Base-by-base conservation (phyloP, 2,113 vertebrate species). In the Strix aluco region DNA sequence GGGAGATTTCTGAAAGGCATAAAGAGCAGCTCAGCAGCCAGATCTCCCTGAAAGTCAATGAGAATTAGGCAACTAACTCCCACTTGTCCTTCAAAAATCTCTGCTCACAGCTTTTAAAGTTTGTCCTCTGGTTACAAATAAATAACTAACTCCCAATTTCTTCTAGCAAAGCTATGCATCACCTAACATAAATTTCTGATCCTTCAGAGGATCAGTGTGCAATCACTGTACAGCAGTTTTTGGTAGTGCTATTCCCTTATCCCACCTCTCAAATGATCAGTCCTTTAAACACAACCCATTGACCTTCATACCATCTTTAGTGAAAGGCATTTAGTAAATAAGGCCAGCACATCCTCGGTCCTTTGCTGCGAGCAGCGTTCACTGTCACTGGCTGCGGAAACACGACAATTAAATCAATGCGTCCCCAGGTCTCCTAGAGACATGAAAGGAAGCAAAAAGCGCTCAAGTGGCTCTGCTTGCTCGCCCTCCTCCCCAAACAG, bases 401-500 rank as follows among this genome's bases (percentile, higher is more conserved):
- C 5, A 1, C 1, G 1, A 14, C 1, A 0, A 44, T 23, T 9
- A 29, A 71, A 74, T 36, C 59, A 19, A 3, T 0, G 6, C 3
- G 27, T 57, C 32, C 67, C 52, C 65, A 32, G 12, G 9, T 11
- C 58, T 91, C 47, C 83, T 13, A 34, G 9, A n/a, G 59, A 59
- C 25, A 36, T 2, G 32, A 46, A 77, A 74, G 54, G 54, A 65
- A 62, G 27, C 49, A 38, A 40, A 32, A 80, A 51, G 77, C 1
- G 1, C 57, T 21, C 8, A 65, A 40, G 65, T 30, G 58, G 49
- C 32, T 63, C 26, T 26, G 19, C 78, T 67, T 11, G 4, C 51
- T 51, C 3, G 0, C 52, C 13, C 34, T 81, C 27, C 77, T 67
- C 29, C 58, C 71, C 38, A 13, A 2, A 11, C 5, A 65, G 67